These are phyloP conservation scores for Furcifer pardalis DNA, from an alignment of 2,797 vertebrate genomes.

Conservation along the genomic window DNA sequence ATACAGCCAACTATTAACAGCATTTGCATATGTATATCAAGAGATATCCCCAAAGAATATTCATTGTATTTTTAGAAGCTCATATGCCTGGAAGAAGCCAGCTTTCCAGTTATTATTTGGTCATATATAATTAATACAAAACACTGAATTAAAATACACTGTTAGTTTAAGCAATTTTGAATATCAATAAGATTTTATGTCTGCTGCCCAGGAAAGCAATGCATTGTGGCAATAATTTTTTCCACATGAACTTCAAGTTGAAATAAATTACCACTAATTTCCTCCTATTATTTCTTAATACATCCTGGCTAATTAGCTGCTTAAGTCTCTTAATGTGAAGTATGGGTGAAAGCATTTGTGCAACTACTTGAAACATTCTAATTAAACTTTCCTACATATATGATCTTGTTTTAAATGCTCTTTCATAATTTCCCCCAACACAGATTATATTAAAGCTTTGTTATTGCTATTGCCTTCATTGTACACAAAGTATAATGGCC, in stretches of 20 bases:
- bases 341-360: background rate
- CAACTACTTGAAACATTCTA: slow-evolving; percentile 11
- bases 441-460: background rate
- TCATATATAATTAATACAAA: slow-evolving; percentile 18
- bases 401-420: background rate
- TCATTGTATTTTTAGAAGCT: slow-evolving; percentile 29
- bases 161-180: slow-evolving; percentile 9
- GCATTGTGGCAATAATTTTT: slow-evolving; percentile 18
- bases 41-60: slow-evolving; percentile 40
- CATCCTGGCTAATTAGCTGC: slow-evolving; percentile 26
- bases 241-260: slow-evolving; percentile 12
- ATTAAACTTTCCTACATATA: background rate
- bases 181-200: slow-evolving; percentile 15
- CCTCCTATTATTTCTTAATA: slow-evolving; percentile 22
- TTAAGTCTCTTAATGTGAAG: slow-evolving; percentile 24
- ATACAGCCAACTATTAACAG: background rate
- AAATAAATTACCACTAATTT: slow-evolving; percentile 28
- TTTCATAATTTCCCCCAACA: background rate
- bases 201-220: background rate
- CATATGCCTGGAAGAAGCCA: slow-evolving; percentile 1
- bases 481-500: background rate
- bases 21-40: slow-evolving; percentile 9
- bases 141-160: slow-evolving; percentile 8
- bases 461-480: background rate
- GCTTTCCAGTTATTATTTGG: background rate